Evolutionary conservation across 2,797 vertebrate species (phyloP).

Genomic region (Micromesistius poutassou): DNA sequence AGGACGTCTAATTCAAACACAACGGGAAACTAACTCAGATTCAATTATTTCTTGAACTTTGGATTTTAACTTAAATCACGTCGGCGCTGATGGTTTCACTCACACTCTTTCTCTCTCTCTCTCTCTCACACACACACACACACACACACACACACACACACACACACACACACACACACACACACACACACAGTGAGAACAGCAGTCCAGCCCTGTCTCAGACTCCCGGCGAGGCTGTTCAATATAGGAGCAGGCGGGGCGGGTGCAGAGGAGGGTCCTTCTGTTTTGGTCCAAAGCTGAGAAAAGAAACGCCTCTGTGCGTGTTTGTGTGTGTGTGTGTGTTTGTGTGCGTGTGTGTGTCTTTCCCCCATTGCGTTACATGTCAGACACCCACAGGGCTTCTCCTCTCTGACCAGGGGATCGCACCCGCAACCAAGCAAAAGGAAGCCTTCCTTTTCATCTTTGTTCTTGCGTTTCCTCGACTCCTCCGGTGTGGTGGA

Average conservation of each 20-base stretch:
- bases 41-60: too few species aligned
- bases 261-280: neutral
- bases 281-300: neutral
- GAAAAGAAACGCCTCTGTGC: neutral
- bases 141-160: neutral
- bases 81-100: neutral
- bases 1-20: too few species aligned
- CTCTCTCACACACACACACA: neutral
- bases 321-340: neutral
- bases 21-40: too few species aligned
- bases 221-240: conserved; percentile 8
- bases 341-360: neutral
- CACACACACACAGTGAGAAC: conserved; percentile 11
- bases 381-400: neutral
- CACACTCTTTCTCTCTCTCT: too few species aligned
- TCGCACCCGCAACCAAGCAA: neutral
- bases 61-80: too few species aligned
- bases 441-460: too few species aligned
- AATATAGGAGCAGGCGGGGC: neutral
- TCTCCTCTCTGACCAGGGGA: neutral
- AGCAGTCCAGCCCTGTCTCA: neutral
- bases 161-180: neutral
- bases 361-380: neutral
- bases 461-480: neutral
- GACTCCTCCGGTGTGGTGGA: neutral